These are phyloP conservation scores for Chaunax sp. DNA, from an alignment of 2,797 vertebrate species.

Conservation along the genomic window DNA sequence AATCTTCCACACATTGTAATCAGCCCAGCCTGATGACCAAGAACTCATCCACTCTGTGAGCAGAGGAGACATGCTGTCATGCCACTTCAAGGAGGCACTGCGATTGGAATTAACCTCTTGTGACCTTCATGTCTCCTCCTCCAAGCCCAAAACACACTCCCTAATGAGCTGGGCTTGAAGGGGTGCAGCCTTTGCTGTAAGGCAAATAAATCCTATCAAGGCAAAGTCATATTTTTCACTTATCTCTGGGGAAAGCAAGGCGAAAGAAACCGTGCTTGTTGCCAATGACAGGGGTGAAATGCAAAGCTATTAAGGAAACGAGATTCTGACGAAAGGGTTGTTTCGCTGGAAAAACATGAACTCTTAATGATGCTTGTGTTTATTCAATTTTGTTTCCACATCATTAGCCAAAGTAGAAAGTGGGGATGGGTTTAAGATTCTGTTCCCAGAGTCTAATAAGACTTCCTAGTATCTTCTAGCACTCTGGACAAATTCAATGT, in stretches of 20 bases:
- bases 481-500: constrained; percentile 6
- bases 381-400: constrained; percentile 68
- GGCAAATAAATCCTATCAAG: constrained; percentile 66
- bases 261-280: constrained; percentile 56
- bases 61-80: constrained; percentile 80
- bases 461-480: background rate
- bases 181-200: constrained; percentile 59
- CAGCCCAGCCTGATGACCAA: constrained; percentile 62
- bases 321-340: constrained; percentile 71
- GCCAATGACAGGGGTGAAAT: constrained; percentile 64
- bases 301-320: constrained; percentile 78
- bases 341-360: constrained; percentile 76
- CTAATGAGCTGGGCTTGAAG: constrained; percentile 78
- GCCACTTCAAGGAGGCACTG: constrained; percentile 73
- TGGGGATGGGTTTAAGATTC: constrained; percentile 37
- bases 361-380: constrained; percentile 81
- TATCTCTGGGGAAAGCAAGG: constrained; percentile 62
- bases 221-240: constrained; percentile 71
- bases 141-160: constrained; percentile 67
- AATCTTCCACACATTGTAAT: constrained; percentile 68
- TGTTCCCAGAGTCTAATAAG: constrained; percentile 54
- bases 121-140: constrained; percentile 69
- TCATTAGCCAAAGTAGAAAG: constrained; percentile 67
- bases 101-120: constrained; percentile 81
- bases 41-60: constrained; percentile 77